Percentiles rank a stretch among this genome's conserved stretches.
phyloP scores from a whole-genome alignment of 2,797 vertebrate genomes.

The Gastrophryne carolinensis region DNA sequence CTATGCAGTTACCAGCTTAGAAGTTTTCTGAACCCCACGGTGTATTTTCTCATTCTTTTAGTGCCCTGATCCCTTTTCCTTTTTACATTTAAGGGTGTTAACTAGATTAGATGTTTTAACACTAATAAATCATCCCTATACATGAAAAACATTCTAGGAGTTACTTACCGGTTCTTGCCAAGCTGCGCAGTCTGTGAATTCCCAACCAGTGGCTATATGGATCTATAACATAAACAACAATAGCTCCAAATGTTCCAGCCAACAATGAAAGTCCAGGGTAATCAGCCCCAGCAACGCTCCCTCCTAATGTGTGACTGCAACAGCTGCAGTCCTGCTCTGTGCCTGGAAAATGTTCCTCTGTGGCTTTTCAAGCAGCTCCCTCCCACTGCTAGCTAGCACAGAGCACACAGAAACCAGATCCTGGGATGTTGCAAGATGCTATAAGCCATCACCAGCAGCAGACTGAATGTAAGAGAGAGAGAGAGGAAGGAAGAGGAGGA shows the following conservation, averaged over 20 bases:
- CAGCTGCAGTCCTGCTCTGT: conserved; percentile 37
- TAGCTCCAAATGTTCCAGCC: not conserved
- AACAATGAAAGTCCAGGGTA: conserved; percentile 18
- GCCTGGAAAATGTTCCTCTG: conserved; percentile 22
- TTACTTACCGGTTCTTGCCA: conserved; percentile 38
- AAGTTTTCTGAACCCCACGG: no score
- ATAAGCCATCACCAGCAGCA: conserved; percentile 1
- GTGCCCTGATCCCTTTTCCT: no score
- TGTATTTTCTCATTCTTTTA: no score
- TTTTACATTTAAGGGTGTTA: no score
- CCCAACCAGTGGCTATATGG: conserved; percentile 7
- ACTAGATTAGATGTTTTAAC: no score
- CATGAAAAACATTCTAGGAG: not conserved
- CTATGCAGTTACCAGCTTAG: no score
- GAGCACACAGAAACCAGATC: not conserved
- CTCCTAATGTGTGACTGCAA: conserved; percentile 38
- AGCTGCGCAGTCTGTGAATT: not conserved
- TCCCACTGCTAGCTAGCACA: conserved; percentile 18
- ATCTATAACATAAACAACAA: conserved; percentile 9
- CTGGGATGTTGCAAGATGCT: conserved; percentile 37
- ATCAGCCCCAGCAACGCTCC: not conserved
- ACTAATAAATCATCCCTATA: not conserved
- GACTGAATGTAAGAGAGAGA: conserved; percentile 21
- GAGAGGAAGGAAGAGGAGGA: conserved; percentile 15
- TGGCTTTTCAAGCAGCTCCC: conserved; percentile 38